Percentiles rank a stretch among this genome's conserved stretches.
phyloP scores from a whole-genome alignment of 2,888 invertebrate species.

The Brachylomia viminalis region DNA sequence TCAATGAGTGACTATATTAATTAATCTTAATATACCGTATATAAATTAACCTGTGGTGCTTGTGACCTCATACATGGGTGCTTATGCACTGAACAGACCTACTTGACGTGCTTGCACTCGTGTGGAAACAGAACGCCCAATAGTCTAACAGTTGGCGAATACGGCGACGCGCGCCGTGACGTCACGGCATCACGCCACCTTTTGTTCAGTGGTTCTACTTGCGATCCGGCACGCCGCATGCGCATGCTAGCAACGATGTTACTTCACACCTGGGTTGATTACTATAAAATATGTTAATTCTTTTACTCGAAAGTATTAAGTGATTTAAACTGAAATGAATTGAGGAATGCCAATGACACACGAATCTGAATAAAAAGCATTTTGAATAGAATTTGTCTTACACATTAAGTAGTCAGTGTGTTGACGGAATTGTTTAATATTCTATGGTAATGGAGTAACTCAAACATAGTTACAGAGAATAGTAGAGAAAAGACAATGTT shows the following conservation, averaged over 20 bases:
- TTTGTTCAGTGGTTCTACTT: slow-evolving; percentile 85
- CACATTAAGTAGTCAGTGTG: neutral
- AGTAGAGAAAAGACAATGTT: neutral
- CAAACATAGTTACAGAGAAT: neutral
- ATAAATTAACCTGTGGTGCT: slow-evolving; percentile 55
- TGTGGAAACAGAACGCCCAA: slow-evolving; percentile 78
- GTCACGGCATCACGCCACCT: slow-evolving; percentile 90
- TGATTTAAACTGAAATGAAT: slow-evolving; percentile 15
- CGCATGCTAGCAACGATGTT: slow-evolving; percentile 67
- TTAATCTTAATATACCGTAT: too few species aligned
- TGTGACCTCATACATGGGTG: slow-evolving; percentile 69
- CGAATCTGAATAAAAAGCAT: slow-evolving; percentile 11
- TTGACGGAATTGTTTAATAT: slow-evolving; percentile 4
- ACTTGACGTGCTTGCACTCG: slow-evolving; percentile 65
- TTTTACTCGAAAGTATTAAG: slow-evolving; percentile 14
- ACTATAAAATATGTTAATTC: slow-evolving; percentile 25
- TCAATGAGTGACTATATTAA: slow-evolving; percentile 57
- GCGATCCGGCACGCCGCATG: slow-evolving; percentile 84
- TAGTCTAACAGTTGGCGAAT: slow-evolving; percentile 82
- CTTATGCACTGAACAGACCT: slow-evolving; percentile 62
- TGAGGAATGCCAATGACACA: slow-evolving; percentile 20
- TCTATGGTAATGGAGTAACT: neutral
- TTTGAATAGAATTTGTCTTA: slow-evolving; percentile 9
- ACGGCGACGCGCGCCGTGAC: slow-evolving; percentile 88
- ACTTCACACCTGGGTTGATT: slow-evolving; percentile 59